Evolutionary conservation across 2,888 invertebrate genomes (phyloP).

Genomic region (Tiliacea citrago): DNA sequence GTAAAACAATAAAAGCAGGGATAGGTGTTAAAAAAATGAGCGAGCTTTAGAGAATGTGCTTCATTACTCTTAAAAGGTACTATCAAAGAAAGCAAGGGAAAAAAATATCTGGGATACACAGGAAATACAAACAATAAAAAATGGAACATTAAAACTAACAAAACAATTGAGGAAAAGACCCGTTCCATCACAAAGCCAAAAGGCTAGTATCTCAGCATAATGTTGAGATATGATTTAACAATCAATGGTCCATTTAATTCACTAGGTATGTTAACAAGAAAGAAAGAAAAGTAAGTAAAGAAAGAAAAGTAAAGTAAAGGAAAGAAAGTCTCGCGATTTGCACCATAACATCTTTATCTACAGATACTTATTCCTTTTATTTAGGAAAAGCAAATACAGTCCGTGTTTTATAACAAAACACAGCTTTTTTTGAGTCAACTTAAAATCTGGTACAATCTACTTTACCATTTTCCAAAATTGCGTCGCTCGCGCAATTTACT

Average conservation of each 20-base stretch:
- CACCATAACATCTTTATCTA: background rate
- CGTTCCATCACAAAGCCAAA: too few species aligned
- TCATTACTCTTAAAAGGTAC: background rate
- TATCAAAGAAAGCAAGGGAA: background rate
- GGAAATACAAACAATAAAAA: too few species aligned
- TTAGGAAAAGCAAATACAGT: background rate
- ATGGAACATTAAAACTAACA: too few species aligned
- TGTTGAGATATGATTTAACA: too few species aligned
- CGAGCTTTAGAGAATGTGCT: background rate
- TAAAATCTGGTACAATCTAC: slow-evolving; percentile 34
- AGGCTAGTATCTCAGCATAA: too few species aligned
- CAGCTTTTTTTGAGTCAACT: background rate
- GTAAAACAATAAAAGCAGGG: background rate
- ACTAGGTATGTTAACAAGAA: background rate
- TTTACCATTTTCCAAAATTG: slow-evolving; percentile 35
- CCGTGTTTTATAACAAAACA: slow-evolving; percentile 2
- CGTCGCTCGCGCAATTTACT: slow-evolving; percentile 32
- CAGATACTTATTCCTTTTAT: background rate
- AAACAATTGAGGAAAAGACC: too few species aligned
- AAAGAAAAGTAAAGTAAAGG: too few species aligned
- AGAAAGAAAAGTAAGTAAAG: too few species aligned
- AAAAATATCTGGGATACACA: background rate
- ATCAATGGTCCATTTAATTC: background rate
- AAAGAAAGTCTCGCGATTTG: background rate
- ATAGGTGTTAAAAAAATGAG: background rate